phyloP scores from a whole-genome alignment of 1,140 invertebrate species.

The Melipona quadrifasciata region DNA sequence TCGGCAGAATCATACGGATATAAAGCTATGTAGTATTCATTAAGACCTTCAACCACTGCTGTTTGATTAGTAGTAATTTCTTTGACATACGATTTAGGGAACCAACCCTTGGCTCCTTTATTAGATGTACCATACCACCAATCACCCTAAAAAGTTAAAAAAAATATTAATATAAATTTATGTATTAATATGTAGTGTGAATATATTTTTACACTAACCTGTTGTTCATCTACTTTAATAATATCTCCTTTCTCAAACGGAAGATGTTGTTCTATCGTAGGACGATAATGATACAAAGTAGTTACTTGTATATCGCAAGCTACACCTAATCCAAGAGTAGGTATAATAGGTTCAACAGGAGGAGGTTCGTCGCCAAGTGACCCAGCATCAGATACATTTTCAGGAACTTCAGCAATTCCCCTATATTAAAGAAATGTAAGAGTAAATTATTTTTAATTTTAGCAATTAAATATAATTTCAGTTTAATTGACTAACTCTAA shows the following conservation, averaged over 20 bases:
- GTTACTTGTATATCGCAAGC: conserved; percentile 81
- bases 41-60: conserved; percentile 61
- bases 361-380: conserved; percentile 78
- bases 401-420: conserved; percentile 89
- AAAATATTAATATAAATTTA: neutral
- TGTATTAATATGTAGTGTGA: neutral
- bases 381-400: conserved; percentile 84
- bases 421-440: conserved; percentile 66
- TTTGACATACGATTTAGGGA: conserved; percentile 88
- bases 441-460: neutral
- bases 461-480: neutral
- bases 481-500: conserved; percentile 77
- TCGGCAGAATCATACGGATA: conserved; percentile 94
- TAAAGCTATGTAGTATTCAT: conserved; percentile 91
- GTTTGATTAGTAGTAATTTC: conserved; percentile 67
- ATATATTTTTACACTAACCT: conserved; percentile 71
- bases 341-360: conserved; percentile 72
- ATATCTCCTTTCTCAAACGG: conserved; percentile 87
- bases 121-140: conserved; percentile 87
- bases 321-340: conserved; percentile 76
- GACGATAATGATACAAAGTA: conserved; percentile 86
- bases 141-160: conserved; percentile 79
- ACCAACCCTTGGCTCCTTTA: conserved; percentile 85
- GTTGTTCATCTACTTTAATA: conserved; percentile 86
- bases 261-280: conserved; percentile 86